phyloP scores from a whole-genome alignment of 2,888 invertebrate species.

The Melieria omissa region DNA sequence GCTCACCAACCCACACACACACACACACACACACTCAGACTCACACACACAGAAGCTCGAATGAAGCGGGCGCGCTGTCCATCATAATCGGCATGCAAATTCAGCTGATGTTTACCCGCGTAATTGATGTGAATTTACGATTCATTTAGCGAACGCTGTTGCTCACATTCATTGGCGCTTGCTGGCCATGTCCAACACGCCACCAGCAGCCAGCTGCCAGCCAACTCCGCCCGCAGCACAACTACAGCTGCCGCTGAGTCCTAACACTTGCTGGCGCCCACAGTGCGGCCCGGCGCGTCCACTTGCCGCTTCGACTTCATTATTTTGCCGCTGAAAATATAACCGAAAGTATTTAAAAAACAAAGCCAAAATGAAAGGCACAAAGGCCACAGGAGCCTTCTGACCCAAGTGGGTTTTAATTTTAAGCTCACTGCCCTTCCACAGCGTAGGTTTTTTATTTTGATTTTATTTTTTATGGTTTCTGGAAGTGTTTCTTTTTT shows the following conservation, averaged over 20 bases:
- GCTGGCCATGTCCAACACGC: not conserved
- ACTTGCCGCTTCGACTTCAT: no score
- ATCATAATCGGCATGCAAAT: constrained; percentile 57
- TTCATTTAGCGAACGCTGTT: constrained; percentile 57
- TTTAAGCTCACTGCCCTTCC: no score
- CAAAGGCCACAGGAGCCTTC: no score
- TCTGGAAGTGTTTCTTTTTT: no score
- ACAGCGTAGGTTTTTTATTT: no score
- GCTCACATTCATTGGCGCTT: not conserved
- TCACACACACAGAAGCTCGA: not conserved
- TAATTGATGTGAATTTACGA: constrained; percentile 66
- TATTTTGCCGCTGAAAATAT: no score
- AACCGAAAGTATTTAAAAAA: no score
- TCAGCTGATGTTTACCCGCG: constrained; percentile 59
- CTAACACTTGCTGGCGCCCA: not conserved
- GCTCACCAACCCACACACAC: no score
- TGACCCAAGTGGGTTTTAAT: no score
- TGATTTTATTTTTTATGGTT: no score
- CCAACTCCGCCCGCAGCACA: not conserved
- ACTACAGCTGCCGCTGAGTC: not conserved
- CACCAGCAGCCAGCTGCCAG: not conserved
- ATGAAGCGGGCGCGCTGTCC: constrained; percentile 4
- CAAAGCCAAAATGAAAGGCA: no score
- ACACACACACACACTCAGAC: not conserved
- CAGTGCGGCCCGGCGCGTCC: no score